These are phyloP conservation scores for Stigmatopora argus DNA, from an alignment of 2,113 vertebrate species.

Conservation along the genomic window DNA sequence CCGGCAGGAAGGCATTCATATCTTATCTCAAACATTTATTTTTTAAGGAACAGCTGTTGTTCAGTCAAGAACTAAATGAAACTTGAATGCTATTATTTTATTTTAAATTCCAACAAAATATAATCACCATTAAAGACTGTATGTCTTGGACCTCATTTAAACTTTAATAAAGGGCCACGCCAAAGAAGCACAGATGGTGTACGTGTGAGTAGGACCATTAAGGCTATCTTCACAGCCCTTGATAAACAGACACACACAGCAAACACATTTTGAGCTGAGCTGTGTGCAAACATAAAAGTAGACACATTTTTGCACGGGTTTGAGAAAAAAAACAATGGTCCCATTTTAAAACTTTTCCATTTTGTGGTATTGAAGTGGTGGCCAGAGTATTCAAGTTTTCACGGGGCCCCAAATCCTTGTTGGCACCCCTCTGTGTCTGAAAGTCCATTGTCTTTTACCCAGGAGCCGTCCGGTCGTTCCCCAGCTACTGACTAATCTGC, in stretches of 20 bases:
- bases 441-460: conserved; percentile 1
- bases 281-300: background rate
- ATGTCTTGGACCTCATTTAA: background rate
- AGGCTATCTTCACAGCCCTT: background rate
- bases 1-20: no score
- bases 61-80: no score
- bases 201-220: background rate
- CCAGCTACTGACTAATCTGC: conserved; percentile 61
- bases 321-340: background rate
- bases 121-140: background rate
- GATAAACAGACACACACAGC: background rate
- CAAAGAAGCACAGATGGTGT: background rate
- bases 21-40: no score
- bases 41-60: no score
- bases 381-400: background rate
- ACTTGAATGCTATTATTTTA: no score
- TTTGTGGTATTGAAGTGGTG: background rate
- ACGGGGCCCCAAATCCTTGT: background rate
- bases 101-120: background rate
- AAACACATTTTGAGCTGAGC: background rate
- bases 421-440: background rate
- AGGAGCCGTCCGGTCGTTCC: conserved; percentile 57
- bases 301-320: background rate
- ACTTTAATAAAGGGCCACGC: background rate
- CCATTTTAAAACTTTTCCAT: background rate